Evolutionary conservation across 2,888 invertebrate species (phyloP).

Genomic region (Criorhina ranunculi): DNA sequence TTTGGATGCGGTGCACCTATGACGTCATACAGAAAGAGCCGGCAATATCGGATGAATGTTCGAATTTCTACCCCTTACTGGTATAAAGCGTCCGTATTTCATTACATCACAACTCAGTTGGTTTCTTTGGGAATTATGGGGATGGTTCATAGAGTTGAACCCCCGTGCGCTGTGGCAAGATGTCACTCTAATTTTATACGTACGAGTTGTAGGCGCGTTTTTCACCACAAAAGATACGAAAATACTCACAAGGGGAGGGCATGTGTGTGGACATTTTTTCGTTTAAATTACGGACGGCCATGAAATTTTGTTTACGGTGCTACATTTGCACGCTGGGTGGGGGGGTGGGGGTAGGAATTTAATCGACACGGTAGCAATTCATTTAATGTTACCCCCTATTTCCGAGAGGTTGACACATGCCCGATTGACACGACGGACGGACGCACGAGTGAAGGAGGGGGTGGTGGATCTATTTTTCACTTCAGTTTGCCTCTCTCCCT

Average conservation of each 20-base stretch:
- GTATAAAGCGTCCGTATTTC: constrained; percentile 55
- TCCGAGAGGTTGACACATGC: not conserved
- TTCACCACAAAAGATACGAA: constrained; percentile 10
- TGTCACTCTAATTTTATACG: constrained; percentile 27
- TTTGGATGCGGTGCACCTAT: constrained; percentile 42
- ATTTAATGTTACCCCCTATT: constrained; percentile 14
- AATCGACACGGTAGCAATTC: constrained; percentile 27
- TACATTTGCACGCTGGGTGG: not conserved
- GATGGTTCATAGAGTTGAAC: constrained; percentile 4
- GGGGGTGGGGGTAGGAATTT: not conserved
- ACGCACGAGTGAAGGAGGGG: not conserved
- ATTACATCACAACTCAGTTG: constrained; percentile 61
- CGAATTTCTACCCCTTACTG: constrained; percentile 34
- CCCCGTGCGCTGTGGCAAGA: constrained; percentile 10
- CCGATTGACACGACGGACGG: not conserved
- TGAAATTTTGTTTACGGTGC: constrained; percentile 25
- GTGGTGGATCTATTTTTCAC: constrained; percentile 7
- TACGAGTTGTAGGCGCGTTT: constrained; percentile 26
- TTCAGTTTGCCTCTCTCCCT: not conserved
- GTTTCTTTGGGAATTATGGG: constrained; percentile 14
- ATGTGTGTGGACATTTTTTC: constrained; percentile 17
- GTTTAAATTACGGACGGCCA: constrained; percentile 28
- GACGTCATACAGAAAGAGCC: constrained; percentile 78
- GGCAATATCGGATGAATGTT: constrained; percentile 31
- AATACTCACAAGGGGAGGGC: constrained; percentile 3